Base-by-base conservation (phyloP, 2,888 invertebrate species). In the Dascillus cervinus region DNA sequence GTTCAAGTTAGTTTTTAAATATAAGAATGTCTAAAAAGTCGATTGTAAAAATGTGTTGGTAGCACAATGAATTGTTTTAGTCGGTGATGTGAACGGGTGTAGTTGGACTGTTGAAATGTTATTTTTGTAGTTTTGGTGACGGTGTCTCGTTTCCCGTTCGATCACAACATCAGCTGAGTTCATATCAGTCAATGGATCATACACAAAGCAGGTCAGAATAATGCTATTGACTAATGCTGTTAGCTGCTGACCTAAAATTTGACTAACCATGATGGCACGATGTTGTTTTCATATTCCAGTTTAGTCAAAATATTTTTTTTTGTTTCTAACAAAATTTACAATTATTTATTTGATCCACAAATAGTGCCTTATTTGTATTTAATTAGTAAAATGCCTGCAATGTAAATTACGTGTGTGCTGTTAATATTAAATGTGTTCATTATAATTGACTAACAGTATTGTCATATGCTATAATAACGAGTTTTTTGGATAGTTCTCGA, bases 171-270 rank as follows among this genome's bases (percentile, higher is more conserved):
- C 82, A 82, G 65, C 68, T 71, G 62, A 73, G 72, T 66, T 70
- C 71, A 59, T 89, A 90, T 78, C 81, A 88, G 71, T 87, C 89
- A 54, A 89, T 89, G 88, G 88, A 87, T 70, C 81, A 77, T 69
- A 84, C 79, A 65, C 79, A 76, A 66, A 78, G 79, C 73, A 85
- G 84, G 82, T 83, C 79, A 82, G 83, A 78, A 32, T 49, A 47
- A 62, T 55, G 48, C 39, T 45, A 44, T 48, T 45, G 41, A 44
- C 36, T 47, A 43, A 45, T 34, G 42, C 37, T 47, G 32, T 39
- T 44, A 30, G 30, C 30, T 26, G 30, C 22, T 35, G 23, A 37
- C 25, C 22, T 32, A 17, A 17, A 6, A 8, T 17, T 17, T 17
- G 17, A 17, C 4, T 6, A 17, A 8, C n/a, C n/a, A n/a, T n/a